These are phyloP conservation scores for Drosophila aldrichi DNA, from an alignment of 2,888 invertebrate genomes.

Conservation along the genomic window DNA sequence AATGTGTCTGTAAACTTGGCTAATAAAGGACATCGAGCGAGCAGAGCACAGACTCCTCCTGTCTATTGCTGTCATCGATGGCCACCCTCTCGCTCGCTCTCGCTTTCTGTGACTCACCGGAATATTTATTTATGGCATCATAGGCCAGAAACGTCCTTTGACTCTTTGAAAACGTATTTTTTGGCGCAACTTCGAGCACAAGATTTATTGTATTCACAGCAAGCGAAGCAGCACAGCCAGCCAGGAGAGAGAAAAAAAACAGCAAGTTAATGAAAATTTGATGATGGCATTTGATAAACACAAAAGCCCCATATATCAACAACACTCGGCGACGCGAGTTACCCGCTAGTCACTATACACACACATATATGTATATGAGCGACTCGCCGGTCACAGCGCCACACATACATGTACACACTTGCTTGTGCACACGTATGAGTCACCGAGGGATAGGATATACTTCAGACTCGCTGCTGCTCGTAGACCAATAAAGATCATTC, in stretches of 20 bases:
- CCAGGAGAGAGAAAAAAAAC: slow-evolving; percentile 16
- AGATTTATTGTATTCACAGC: slow-evolving; percentile 64
- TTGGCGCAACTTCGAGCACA: slow-evolving; percentile 36
- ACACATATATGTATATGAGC: too few species aligned
- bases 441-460: too few species aligned
- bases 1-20: slow-evolving; percentile 83
- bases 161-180: slow-evolving; percentile 35
- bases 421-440: too few species aligned
- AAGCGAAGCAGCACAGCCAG: not conserved
- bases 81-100: not conserved
- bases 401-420: too few species aligned
- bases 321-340: slow-evolving; percentile 7
- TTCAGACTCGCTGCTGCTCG: too few species aligned
- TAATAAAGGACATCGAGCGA: slow-evolving; percentile 64
- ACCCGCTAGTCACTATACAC: too few species aligned
- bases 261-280: slow-evolving; percentile 80
- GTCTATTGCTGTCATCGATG: slow-evolving; percentile 30
- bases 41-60: slow-evolving; percentile 5
- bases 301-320: slow-evolving; percentile 68
- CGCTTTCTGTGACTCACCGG: slow-evolving; percentile 22
- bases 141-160: slow-evolving; percentile 35
- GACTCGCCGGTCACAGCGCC: too few species aligned
- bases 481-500: too few species aligned
- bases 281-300: slow-evolving; percentile 78
- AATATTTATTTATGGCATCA: slow-evolving; percentile 68